Base-by-base conservation (phyloP, 2,113 vertebrate species). In the Bos taurus region DNA sequence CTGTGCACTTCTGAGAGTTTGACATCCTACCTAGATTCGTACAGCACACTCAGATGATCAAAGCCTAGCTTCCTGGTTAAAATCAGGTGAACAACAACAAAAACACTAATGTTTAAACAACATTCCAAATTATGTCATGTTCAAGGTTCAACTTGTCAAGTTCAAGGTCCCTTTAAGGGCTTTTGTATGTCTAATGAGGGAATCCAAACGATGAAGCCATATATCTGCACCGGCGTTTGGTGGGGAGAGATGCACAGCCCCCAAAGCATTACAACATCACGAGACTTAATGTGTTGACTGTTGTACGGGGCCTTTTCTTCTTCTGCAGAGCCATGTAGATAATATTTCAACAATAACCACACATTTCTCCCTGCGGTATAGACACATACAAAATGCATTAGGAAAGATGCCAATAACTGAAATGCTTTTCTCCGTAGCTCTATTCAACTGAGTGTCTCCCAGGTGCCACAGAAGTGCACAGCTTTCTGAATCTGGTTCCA, bases 361-460 rank as follows among this genome's bases (percentile, higher is more conserved):
- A 50, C 97, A 94, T 91, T 85, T 59, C 98, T 98, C 97, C 98
- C 98, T 43, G 88, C 1, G 95, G 98, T 94, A 95, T 30, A 81
- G 97, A 90, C 98, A 98, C 98, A 96, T 23, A 81, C 90, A 96
- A 91, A 97, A 97, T 62, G 95, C 98, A 91, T 98, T 98, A 98
- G 98, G 97, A 98, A 98, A 98, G 84, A 85, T 43, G 98, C 98
- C 99, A 98, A 91, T 7, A 97, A 96, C 98, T 25, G 88, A 94
- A 96, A 95, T 26, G 95, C 97, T 98, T 97, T 96, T 98, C 97
- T 97, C 95, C 5, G 96, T 64, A 93, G 97, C 97, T 97, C 98
- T 82, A 77, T 78, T 97, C 98, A 98, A 97, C 97, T 52, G 59
- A 97, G 97, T 60, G 97, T 36, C 98, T 97, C n/a, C n/a, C 98